Evolutionary conservation across 23 tunicate genomes (phyloP).

Genomic region (Botrylloides violaceus): DNA sequence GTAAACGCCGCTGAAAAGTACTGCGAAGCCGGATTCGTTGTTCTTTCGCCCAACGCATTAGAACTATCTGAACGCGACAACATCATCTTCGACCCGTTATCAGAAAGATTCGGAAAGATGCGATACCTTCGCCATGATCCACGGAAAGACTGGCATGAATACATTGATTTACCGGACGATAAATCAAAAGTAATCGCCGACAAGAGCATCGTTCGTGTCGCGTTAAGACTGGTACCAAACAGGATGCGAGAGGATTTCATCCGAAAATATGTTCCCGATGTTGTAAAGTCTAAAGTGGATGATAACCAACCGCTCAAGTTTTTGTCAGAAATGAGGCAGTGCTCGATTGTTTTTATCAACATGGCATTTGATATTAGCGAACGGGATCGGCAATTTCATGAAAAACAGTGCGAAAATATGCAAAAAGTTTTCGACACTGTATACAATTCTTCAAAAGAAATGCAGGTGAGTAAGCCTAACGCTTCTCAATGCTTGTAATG

Average conservation of each 20-base stretch:
- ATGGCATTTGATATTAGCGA: slow-evolving; percentile 67
- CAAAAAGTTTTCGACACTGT: slow-evolving; percentile 56
- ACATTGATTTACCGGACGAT: slow-evolving; percentile 55
- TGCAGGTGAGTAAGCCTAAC: slow-evolving; percentile 32
- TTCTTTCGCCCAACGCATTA: slow-evolving; percentile 90
- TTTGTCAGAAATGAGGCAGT: slow-evolving; percentile 92
- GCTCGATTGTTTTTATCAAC: slow-evolving; percentile 79
- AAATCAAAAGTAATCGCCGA: slow-evolving; percentile 13
- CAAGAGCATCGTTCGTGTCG: slow-evolving; percentile 19
- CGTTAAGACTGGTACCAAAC: slow-evolving; percentile 38
- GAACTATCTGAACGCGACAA: slow-evolving; percentile 72
- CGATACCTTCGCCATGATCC: slow-evolving; percentile 68
- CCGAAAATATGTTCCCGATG: slow-evolving; percentile 71
- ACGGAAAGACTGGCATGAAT: slow-evolving; percentile 53
- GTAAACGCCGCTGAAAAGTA: slow-evolving; percentile 98
- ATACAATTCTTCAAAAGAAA: slow-evolving; percentile 20
- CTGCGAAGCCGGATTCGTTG: slow-evolving; percentile 85
- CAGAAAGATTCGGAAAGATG: slow-evolving; percentile 64
- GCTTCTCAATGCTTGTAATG: too few relatives aligned
- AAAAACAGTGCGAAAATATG: slow-evolving; percentile 65
- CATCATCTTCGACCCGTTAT: slow-evolving; percentile 36
- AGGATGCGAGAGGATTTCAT: slow-evolving; percentile 30
- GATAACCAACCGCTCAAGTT: slow-evolving; percentile 82
- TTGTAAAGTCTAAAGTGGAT: slow-evolving; percentile 75
- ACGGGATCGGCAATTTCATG: slow-evolving; percentile 52